Base-by-base conservation (phyloP, 2,113 vertebrate species). In the Dendrocopos noguchii region DNA sequence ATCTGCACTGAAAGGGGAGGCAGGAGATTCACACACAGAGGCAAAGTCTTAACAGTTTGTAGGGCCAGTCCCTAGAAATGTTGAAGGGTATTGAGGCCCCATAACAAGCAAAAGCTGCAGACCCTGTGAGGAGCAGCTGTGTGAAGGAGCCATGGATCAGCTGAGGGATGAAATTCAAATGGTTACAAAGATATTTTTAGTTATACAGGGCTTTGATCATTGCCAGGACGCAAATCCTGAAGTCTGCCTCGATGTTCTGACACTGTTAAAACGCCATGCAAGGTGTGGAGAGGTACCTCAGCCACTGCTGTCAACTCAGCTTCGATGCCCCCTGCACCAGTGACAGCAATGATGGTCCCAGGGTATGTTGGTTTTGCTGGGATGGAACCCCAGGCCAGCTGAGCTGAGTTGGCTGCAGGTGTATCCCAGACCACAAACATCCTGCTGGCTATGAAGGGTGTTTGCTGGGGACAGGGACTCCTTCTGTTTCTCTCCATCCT, bases 11-110 rank as follows among this genome's bases (percentile, higher is more conserved):
- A 15, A 15, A 64, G 59, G 29, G 55, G 52, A 22, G 47, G 60
- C 2, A 4, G 34, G n/a, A 44, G 21, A 19, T 53, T 13, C 19
- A 4, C 8, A 2, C 34, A 12, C 4, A 8, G 2, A 1, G 16
- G 47, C 27, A 53, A 27, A 17, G 7, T 10, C 39, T 6, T 0
- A 0, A 8, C 7, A 8, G 52, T 25, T 34, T n/a, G 1, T 0
- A 10, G 18, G 20, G n/a, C 8, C 3, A 10, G 4, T 7, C 67
- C 21, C 31, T 5, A 18, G 50, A 2, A 7, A 34, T 7, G 17
- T 15, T 34, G 42, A 13, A 18, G 39, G 22, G 2, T 9, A 8
- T 25, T 83, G 9, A 29, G 36, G 56, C 6, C 25, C 28, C 19
- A 4, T 4, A 6, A 1, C 22, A 14, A 57, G 31, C 8, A 6